A percentile compares a stretch with the other conserved stretches of the same genome.
These are phyloP conservation scores for Latrodectus elegans DNA, from an alignment of 2,888 invertebrate genomes.

Conservation along the genomic window DNA sequence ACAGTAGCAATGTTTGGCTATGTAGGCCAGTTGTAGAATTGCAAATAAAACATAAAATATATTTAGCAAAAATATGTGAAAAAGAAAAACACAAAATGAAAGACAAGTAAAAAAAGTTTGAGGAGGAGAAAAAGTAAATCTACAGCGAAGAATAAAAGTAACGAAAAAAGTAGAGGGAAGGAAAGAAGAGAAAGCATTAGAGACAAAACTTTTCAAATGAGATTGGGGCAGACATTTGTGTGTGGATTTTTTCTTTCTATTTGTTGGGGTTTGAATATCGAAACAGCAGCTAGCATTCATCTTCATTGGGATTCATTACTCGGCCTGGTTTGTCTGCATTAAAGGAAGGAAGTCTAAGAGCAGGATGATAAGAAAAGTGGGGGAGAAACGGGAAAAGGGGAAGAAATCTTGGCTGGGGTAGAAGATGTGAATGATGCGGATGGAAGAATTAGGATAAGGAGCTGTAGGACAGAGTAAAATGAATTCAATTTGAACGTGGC, in stretches of 20 bases:
- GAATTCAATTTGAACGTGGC: slow-evolving; percentile 53
- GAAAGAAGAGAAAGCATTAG: slow-evolving; percentile 46
- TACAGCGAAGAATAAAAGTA: slow-evolving; percentile 42
- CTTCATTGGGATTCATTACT: slow-evolving; percentile 67
- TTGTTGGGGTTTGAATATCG: slow-evolving; percentile 52
- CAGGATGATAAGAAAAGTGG: slow-evolving; percentile 41
- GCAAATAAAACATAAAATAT: slow-evolving; percentile 20
- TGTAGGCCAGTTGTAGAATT: slow-evolving; percentile 16
- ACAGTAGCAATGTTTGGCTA: background rate
- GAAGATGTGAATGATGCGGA: slow-evolving; percentile 39
- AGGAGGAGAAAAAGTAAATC: slow-evolving; percentile 27
- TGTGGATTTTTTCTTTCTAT: slow-evolving; percentile 41
- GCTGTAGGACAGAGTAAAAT: slow-evolving; percentile 39
- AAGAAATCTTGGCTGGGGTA: slow-evolving; percentile 27
- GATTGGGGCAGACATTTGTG: slow-evolving; percentile 61
- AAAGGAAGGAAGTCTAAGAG: slow-evolving; percentile 52
- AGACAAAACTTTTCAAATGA: slow-evolving; percentile 68
- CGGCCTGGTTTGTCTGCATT: slow-evolving; percentile 60
- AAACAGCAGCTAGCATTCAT: slow-evolving; percentile 64
- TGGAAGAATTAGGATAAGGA: slow-evolving; percentile 46
- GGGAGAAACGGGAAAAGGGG: slow-evolving; percentile 9
- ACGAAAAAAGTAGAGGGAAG: slow-evolving; percentile 20
- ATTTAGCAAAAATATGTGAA: slow-evolving; percentile 43
- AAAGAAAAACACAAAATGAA: slow-evolving; percentile 23
- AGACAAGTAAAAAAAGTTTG: background rate